Conservation (phyloP, 2,113 vertebrate species). For the Chrysemys picta region DNA sequence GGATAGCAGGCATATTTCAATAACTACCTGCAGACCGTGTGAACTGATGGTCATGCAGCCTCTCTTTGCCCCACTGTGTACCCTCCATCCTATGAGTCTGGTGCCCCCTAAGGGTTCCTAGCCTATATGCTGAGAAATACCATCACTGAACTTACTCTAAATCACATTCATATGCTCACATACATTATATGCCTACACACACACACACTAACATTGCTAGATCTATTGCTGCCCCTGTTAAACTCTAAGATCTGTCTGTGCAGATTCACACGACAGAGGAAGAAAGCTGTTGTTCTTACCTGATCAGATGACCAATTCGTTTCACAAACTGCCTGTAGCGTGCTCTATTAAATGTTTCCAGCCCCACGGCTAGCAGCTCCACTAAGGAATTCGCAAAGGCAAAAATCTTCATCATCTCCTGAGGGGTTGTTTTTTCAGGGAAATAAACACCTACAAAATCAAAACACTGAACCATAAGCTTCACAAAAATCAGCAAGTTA, state of each 20-base stretch:
- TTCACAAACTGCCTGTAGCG: constrained; percentile 97
- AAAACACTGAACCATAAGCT: background rate
- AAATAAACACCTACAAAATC: constrained; percentile 84
- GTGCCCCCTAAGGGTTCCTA: background rate
- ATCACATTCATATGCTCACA: background rate
- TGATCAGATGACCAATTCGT: constrained; percentile 93
- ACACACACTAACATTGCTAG: background rate
- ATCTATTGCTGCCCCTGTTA: background rate
- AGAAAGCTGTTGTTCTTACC: constrained; percentile 75
- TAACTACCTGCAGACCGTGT: background rate
- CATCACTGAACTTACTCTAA: background rate
- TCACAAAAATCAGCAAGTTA: background rate
- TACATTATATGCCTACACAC: background rate
- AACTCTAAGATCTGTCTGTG: background rate
- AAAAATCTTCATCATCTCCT: constrained; percentile 98
- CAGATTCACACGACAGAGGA: background rate
- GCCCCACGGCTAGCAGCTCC: constrained; percentile 89
- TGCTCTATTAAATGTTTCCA: constrained; percentile 95
- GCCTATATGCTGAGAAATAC: background rate
- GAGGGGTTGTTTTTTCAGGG: constrained; percentile 89
- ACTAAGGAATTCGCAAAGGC: constrained; percentile 93
- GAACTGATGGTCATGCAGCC: background rate
- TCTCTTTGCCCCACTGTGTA: background rate
- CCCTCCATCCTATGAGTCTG: background rate
- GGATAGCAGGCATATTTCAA: background rate